Evolutionary conservation across 1,140 invertebrate species (phyloP), one percentile per base, ranked within the genome.

Genomic region (Drosophila kanapiae): DNA sequence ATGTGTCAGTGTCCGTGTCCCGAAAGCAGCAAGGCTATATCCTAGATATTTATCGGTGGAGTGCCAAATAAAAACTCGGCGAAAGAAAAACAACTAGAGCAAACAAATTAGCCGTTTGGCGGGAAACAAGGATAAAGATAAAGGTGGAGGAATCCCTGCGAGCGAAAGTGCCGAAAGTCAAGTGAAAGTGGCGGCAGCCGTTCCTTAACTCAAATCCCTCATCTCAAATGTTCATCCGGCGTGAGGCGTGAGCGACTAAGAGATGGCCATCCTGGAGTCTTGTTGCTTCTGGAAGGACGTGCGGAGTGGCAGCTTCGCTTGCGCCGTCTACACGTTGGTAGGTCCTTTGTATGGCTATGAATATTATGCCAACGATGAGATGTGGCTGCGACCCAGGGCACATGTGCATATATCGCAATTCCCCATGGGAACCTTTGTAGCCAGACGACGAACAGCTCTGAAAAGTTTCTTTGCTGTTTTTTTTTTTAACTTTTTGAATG

Each of bases 251-350:
- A 80, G 63, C 40, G 42, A 67, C 60, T 57, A 31, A 58, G 78
- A 65, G 64, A 97, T 97, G 96, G 94, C 96, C 43, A 95, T 97
- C 79, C 94, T 97, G 84, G 95, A 96, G 75, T 96, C 96, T 45
- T 97, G 96, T 92, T 97, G 97, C 92, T 97, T 96, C 83, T 97
- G 96, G 96, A 94, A 95, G 62, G 96, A 96, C 29, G 95, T 97
- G 23, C 94, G 96, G 29, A 95, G 94, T 67, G 97, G 96, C 14
- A 96, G 96, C 92, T 96, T 96, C 76, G 96, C 96, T 23, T 95
- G 96, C 74, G 96, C 95, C 43, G 80, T 96, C 81, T 97, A 97
- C 88, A 96, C 96, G 0, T 92, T 95, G 94, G 96, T 97, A 93
- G 95, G 95, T 95, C 42, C 51, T 70, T 65, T 1, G 8, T 3